Conservation (phyloP, 2,888 invertebrate species). For the Limenitis arthemis region DNA sequence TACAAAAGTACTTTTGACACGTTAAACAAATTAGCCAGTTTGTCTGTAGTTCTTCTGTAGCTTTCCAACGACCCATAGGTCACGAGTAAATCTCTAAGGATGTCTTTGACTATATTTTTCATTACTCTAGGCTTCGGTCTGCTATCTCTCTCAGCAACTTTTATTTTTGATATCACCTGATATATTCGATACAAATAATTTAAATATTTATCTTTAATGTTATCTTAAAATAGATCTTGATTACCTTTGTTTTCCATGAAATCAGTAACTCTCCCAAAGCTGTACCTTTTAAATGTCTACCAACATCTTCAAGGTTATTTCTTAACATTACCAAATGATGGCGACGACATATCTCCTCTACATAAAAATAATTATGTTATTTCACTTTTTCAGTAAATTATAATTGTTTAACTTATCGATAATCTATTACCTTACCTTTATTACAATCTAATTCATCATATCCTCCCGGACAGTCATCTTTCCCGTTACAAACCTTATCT, state of each 20-base stretch:
- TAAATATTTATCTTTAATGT: too few relatives aligned
- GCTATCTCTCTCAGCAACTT: constrained; percentile 30
- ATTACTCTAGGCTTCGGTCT: constrained; percentile 33
- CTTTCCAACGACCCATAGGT: constrained; percentile 37
- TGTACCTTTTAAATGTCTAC: constrained; percentile 32
- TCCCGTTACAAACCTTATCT: constrained; percentile 44
- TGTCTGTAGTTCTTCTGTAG: constrained; percentile 28
- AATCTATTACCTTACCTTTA: constrained; percentile 36
- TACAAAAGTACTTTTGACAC: too few relatives aligned
- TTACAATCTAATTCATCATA: constrained; percentile 49
- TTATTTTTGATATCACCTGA: constrained; percentile 35
- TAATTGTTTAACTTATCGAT: neutral
- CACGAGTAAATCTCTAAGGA: constrained; percentile 37
- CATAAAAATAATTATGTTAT: constrained; percentile 4
- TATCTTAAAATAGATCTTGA: neutral
- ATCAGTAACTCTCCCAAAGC: constrained; percentile 38
- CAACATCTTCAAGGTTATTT: constrained; percentile 33
- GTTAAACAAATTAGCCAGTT: too few relatives aligned
- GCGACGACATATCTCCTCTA: constrained; percentile 43
- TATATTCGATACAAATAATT: too few relatives aligned
- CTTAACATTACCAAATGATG: constrained; percentile 43
- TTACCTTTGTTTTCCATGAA: constrained; percentile 46
- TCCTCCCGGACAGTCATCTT: constrained; percentile 39
- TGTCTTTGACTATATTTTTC: constrained; percentile 28
- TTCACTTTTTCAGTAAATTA: neutral